These are phyloP conservation scores for Propithecus coquereli DNA, from an alignment of 2,113 vertebrate species.

Conservation along the genomic window DNA sequence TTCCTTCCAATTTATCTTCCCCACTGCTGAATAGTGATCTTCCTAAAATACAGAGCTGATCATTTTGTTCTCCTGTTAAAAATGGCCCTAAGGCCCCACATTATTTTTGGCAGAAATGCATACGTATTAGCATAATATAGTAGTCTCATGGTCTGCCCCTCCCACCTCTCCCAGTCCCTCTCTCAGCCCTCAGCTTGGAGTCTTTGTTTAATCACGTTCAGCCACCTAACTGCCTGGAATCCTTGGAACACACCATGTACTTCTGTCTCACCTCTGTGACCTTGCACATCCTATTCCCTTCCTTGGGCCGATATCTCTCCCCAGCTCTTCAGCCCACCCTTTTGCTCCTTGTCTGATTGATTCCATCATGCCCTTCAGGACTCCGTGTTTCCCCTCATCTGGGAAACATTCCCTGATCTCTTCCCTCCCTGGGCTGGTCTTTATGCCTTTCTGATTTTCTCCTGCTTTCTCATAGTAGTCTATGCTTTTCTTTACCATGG, in stretches of 20 bases:
- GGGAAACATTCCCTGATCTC: not conserved
- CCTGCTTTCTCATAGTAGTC: not conserved
- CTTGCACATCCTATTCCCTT: not conserved
- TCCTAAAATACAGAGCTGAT: not conserved
- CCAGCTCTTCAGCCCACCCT: not conserved
- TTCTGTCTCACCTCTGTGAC: not conserved
- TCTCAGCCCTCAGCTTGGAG: not conserved
- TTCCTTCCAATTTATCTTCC: not conserved
- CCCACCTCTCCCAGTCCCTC: not conserved
- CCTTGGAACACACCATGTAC: not conserved
- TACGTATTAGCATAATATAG: not conserved
- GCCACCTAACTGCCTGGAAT: not conserved
- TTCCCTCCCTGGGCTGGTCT: not conserved
- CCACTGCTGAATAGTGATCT: not conserved
- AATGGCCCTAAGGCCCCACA: not conserved
- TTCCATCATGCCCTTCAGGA: not conserved
- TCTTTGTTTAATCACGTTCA: not conserved
- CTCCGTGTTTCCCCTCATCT: not conserved
- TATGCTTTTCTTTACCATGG: not conserved
- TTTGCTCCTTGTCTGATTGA: not conserved
- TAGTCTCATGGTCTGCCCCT: not conserved
- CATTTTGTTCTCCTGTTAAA: constrained; percentile 28
- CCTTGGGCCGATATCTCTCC: not conserved
- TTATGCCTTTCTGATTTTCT: not conserved
- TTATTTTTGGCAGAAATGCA: not conserved